Evolutionary conservation across 2,113 vertebrate species (phyloP), one percentile per base, ranked within the genome.

Genomic region (Tor tambroides): DNA sequence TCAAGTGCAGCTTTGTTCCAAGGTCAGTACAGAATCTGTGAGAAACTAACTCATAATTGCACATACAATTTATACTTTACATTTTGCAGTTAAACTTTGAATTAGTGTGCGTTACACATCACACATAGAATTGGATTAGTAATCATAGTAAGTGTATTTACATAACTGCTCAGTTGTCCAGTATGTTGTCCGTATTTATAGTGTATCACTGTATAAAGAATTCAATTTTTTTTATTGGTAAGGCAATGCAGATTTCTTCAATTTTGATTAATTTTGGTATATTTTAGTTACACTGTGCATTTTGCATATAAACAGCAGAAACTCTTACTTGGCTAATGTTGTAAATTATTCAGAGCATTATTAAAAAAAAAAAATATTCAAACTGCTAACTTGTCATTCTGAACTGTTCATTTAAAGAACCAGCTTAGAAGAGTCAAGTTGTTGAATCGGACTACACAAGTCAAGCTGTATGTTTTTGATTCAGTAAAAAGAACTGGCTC

Each of bases 1-100:
- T 69, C 56, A 35, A 75, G 51, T 49, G 84, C 28, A 74, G 71
- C 61, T 54, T 65, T 77, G n/a, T 38, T 35, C 23, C 56, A 41
- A 69, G 81, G 81, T 49, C 28, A 83, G 19, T 3, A 6, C 10
- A 59, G 49, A 83, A 54, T 56, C 23, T 81, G n/a, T 4, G 35
- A 56, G 65, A 32, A 71, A 26, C 23, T 28, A 12, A 71, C 59
- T 26, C 43, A 23, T 76, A 69, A 46, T 59, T 80, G 43, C 28
- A 79, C 17, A 32, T 30, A 12, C 15, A 54, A 8, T 6, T 21
- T 32, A 78, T 78, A 38, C 38, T 43, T 43, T 26, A 75, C 23
- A 75, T 75, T 75, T 78, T 77, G 10, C 12, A 19, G 46, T 32
- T 32, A 32, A 14, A 56, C 28, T 79, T 79, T 79, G 32, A 17